Evolutionary conservation across 37 sponge, comb jelly and placozoan species (phyloP), one percentile per base, ranked within the genome.

Genomic region (Tethya wilhelma): DNA sequence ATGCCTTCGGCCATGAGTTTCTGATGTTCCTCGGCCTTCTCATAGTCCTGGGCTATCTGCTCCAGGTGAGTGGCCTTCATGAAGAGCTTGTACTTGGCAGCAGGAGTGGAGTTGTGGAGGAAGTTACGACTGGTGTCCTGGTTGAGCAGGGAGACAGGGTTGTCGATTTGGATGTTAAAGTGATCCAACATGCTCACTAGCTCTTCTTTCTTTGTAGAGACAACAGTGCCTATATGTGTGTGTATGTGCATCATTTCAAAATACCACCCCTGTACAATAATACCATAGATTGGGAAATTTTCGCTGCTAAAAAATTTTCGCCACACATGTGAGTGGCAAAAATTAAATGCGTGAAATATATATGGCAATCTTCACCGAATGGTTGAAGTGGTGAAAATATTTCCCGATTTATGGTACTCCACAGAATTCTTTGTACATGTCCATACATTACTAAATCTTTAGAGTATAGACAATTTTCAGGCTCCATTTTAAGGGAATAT

Each of bases 41-140:
- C 88, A 55, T 90, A 94, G 79, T 98, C 93, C 0, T 55, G 69
- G 4, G 71, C 73, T 57, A 98, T 95, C 76, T 85, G 86, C 60
- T 98, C 99, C 80, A 98, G 85, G 42, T 90, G 99, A 2, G 99
- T 98, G 66, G 95, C 95, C 76, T 92, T 94, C 93, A 98, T 92
- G 76, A 98, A 98, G 42, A 98, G 87, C 93, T 94, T 87, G 81
- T 92, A 98, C 66, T 94, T 96, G 58, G 71, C 73, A 2, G 37
- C 36, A 2, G 94, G 90, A 31, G 87, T 86, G 29, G 79, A 82
- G 64, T 79, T 70, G 43, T 94, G 94, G 28, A 98, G 89, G 88
- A 96, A 98, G 87, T 94, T 91, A 11, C 96, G 72, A 31, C 92
- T 91, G 34, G 95, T 96, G 73, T 98, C 99, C 77, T 98, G 99